Evolutionary conservation across 2,888 invertebrate genomes (phyloP).

Genomic region (Celastrina argiolus): DNA sequence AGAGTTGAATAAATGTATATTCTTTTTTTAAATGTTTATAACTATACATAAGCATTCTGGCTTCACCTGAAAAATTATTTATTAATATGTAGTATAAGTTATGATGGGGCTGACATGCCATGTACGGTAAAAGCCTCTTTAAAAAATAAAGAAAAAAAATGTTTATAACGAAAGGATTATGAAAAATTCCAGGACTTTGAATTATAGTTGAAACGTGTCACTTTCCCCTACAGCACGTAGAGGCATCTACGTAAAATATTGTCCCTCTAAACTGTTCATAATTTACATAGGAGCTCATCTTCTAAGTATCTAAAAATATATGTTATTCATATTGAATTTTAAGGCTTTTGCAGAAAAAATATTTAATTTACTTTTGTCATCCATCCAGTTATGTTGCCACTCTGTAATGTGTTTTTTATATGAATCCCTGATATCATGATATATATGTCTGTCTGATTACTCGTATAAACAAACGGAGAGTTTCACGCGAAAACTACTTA

Average conservation of each 20-base stretch:
- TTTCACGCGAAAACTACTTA: no score
- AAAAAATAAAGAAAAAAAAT: no score
- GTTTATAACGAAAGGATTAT: not conserved
- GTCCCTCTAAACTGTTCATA: not conserved
- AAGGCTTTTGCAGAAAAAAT: not conserved
- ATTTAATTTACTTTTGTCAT: not conserved
- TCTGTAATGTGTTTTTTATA: not conserved
- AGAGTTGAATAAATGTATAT: no score
- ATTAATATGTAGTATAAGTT: no score
- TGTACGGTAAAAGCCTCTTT: no score
- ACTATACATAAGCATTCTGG: no score
- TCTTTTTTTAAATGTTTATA: no score
- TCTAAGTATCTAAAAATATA: not conserved
- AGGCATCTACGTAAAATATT: not conserved
- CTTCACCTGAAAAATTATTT: no score
- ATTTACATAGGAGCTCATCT: not conserved
- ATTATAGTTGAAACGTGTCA: not conserved
- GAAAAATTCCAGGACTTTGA: conserved; percentile 1
- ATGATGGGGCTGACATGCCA: no score
- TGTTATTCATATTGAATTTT: not conserved
- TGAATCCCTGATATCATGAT: no score
- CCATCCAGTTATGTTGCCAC: not conserved
- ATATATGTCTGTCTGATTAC: no score
- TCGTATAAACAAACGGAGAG: no score
- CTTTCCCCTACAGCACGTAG: not conserved